Percentiles rank a stretch among this genome's conserved stretches.
Evolutionary conservation across 2,113 vertebrate genomes (phyloP).

Genomic region (Neolamprologus fasciatus): DNA sequence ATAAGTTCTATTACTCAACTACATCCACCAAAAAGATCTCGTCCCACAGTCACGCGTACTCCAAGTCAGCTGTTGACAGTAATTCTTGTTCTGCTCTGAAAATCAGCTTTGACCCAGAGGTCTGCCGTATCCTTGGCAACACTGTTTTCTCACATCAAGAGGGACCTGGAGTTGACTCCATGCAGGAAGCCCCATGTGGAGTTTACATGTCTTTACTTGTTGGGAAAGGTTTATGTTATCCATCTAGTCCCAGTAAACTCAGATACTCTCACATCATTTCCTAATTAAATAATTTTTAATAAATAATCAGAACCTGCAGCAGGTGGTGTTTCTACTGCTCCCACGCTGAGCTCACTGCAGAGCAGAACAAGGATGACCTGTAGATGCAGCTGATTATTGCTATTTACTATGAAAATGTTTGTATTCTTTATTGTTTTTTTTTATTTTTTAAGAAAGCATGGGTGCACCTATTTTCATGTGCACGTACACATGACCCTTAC

Average conservation of each 20-base stretch:
- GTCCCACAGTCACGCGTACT: background rate
- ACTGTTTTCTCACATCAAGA: background rate
- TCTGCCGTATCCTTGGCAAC: background rate
- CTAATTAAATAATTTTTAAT: background rate
- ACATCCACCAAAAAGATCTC: background rate
- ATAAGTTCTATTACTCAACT: accelerated
- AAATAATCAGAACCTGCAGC: background rate
- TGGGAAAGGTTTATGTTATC: background rate
- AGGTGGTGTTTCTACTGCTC: background rate
- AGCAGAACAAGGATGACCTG: background rate
- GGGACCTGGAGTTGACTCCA: background rate
- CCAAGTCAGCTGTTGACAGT: background rate
- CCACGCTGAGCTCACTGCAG: background rate
- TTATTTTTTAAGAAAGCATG: background rate
- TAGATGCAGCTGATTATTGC: background rate
- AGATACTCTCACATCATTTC: background rate
- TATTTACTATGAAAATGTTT: background rate
- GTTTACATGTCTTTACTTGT: background rate
- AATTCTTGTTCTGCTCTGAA: background rate
- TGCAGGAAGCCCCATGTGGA: background rate
- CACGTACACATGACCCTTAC: background rate
- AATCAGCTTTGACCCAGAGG: background rate
- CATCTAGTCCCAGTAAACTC: background rate
- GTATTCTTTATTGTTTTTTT: background rate
- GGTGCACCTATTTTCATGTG: background rate